Conservation (phyloP, 1,140 invertebrate genomes). For the Sycophila sp. region DNA sequence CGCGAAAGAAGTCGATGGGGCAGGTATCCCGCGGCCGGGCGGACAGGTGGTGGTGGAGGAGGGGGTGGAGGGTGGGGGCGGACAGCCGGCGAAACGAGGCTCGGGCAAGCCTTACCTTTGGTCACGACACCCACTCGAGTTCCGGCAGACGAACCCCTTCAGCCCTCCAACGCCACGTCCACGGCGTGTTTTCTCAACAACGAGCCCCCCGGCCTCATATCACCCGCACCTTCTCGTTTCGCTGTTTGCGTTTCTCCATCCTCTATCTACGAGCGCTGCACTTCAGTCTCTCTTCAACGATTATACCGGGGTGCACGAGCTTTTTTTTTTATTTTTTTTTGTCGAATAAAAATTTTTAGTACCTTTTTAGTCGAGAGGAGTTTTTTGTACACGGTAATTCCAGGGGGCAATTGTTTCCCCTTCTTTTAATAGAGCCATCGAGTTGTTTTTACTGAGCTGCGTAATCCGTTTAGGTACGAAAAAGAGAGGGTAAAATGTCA, state of each 20-base stretch:
- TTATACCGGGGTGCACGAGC: too few species aligned
- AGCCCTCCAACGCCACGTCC: neutral
- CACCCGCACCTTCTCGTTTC: neutral
- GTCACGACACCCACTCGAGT: conserved; percentile 13
- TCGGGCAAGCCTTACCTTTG: neutral
- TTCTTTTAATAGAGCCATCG: too few species aligned
- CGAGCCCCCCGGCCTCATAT: neutral
- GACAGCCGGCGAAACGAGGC: neutral
- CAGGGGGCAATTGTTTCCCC: too few species aligned
- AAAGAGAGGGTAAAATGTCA: too few species aligned
- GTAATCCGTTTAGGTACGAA: too few species aligned
- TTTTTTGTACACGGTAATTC: too few species aligned
- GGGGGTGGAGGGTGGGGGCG: too few species aligned
- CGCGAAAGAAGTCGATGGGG: neutral
- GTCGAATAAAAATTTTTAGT: too few species aligned
- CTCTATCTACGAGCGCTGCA: conserved; percentile 3
- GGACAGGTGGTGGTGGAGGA: too few species aligned
- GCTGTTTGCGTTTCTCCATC: conserved; percentile 6
- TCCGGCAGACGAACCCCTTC: neutral
- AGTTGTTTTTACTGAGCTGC: too few species aligned
- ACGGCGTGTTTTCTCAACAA: conserved; percentile 8
- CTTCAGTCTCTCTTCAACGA: conserved; percentile 7
- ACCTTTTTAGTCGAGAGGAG: too few species aligned
- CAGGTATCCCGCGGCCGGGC: neutral
- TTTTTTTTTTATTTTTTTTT: too few species aligned